A percentile compares a stretch with the other conserved stretches of the same genome.
Evolutionary conservation across 2,888 invertebrate species (phyloP).

Genomic region (Elegia similella): DNA sequence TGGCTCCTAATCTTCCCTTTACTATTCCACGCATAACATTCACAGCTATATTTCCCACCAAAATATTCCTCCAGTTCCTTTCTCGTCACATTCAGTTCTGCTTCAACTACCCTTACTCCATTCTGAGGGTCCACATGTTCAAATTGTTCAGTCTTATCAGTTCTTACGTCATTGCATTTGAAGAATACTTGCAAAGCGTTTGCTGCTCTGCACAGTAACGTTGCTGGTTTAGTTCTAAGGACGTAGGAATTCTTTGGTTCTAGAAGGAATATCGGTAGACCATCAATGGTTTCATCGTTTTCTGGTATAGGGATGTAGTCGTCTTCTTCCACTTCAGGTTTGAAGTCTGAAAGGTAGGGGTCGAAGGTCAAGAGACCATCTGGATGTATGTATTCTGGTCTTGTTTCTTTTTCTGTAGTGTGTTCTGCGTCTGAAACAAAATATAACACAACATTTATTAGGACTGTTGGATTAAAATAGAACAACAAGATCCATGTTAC

Average conservation of each 20-base stretch:
- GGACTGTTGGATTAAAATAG: too few species aligned
- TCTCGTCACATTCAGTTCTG: conserved; percentile 88
- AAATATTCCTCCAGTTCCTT: conserved; percentile 92
- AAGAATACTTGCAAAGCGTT: conserved; percentile 92
- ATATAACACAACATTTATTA: not conserved
- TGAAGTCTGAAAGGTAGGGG: conserved; percentile 70
- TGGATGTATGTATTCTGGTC: conserved; percentile 74
- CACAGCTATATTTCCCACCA: conserved; percentile 91
- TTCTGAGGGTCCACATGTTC: conserved; percentile 91
- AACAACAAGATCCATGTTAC: too few species aligned
- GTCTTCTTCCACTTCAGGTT: conserved; percentile 66
- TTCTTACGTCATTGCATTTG: conserved; percentile 87
- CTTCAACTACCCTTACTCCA: conserved; percentile 89
- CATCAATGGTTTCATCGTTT: conserved; percentile 84
- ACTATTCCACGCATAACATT: conserved; percentile 92
- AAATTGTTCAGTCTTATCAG: conserved; percentile 82
- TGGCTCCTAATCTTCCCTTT: conserved; percentile 89
- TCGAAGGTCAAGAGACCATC: conserved; percentile 69
- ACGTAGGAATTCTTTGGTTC: conserved; percentile 95
- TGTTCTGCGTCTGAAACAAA: conserved; percentile 60
- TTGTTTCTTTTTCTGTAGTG: conserved; percentile 64
- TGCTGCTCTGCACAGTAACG: conserved; percentile 92
- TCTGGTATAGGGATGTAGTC: conserved; percentile 76
- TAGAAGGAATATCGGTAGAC: conserved; percentile 91
- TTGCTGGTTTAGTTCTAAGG: conserved; percentile 93